A percentile compares a stretch with the other conserved stretches of the same genome.
Conservation (phyloP, 2,113 vertebrate species). For the Murina feae region DNA sequence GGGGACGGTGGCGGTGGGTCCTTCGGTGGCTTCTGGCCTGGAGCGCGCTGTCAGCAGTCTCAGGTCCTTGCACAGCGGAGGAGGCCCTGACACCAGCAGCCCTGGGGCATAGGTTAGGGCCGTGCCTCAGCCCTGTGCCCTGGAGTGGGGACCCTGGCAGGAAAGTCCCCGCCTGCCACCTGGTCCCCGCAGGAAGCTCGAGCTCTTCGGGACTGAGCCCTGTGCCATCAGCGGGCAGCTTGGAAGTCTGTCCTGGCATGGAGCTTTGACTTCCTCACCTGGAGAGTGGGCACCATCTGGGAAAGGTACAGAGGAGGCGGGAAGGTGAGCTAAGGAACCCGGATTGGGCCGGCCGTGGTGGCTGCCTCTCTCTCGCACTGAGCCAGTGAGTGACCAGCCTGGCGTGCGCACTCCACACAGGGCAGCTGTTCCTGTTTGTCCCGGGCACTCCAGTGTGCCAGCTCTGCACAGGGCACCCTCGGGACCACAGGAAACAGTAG, state of each 20-base stretch:
- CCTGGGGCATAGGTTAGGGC: not conserved
- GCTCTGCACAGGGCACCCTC: not conserved
- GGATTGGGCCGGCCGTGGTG: not conserved
- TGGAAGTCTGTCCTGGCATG: not conserved
- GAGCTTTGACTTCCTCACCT: not conserved
- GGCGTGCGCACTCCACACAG: not conserved
- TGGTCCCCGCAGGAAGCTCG: too few species aligned
- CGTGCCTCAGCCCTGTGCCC: not conserved
- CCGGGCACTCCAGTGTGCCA: not conserved
- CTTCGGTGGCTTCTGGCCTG: not conserved
- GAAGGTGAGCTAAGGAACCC: not conserved
- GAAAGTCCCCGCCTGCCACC: not conserved
- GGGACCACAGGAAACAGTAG: too few species aligned
- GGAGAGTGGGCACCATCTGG: not conserved
- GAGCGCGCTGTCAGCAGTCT: not conserved
- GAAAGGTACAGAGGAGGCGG: not conserved
- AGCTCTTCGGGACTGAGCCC: not conserved
- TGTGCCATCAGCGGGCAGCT: fast-evolving
- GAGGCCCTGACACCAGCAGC: not conserved
- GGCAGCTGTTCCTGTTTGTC: not conserved
- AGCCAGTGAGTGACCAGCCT: not conserved
- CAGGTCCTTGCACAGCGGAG: not conserved
- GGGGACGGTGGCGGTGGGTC: not conserved
- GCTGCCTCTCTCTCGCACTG: not conserved
- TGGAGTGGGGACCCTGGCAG: not conserved